Conservation (phyloP, 1,140 invertebrate genomes). For the Zaprionus nigranus region DNA sequence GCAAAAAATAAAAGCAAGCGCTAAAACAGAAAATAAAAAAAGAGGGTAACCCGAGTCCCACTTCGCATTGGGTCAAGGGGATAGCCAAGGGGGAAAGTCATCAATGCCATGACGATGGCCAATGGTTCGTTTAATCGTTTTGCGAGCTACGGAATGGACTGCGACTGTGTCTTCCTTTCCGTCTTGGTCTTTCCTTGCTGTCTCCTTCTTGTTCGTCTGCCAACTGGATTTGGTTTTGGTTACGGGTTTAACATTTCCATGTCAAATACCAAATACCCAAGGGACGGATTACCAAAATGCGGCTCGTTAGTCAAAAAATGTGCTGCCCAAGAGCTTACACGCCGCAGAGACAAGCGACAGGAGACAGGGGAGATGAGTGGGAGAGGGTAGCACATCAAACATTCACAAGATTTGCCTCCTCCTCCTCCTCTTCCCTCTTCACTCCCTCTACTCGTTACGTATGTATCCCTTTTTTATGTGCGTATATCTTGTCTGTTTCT, state of each 20-base stretch:
- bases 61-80: conserved; percentile 9
- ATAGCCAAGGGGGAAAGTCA: conserved; percentile 34
- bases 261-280: conserved; percentile 43
- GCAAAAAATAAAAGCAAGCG: conserved; percentile 26
- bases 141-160: conserved; percentile 33
- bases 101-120: conserved; percentile 49
- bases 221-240: conserved; percentile 18
- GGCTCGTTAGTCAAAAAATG: conserved; percentile 79
- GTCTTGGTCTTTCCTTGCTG: not conserved
- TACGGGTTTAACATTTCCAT: conserved; percentile 65
- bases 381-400: conserved; percentile 56
- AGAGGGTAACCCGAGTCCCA: conserved; percentile 10
- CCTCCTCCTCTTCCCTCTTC: not conserved
- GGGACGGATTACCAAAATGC: conserved; percentile 80
- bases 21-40: conserved; percentile 39
- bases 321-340: conserved; percentile 73
- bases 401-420: conserved; percentile 49
- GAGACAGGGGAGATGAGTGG: not conserved
- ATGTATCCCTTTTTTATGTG: conserved; percentile 59
- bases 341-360: conserved; percentile 28
- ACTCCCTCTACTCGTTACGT: conserved; percentile 21
- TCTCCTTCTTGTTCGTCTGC: not conserved
- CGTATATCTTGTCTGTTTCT: conserved; percentile 1
- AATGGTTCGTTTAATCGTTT: conserved; percentile 81
- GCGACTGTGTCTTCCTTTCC: not conserved